Evolutionary conservation across 2,888 invertebrate genomes (phyloP).

Genomic region (Pandemis cinnamomeana): DNA sequence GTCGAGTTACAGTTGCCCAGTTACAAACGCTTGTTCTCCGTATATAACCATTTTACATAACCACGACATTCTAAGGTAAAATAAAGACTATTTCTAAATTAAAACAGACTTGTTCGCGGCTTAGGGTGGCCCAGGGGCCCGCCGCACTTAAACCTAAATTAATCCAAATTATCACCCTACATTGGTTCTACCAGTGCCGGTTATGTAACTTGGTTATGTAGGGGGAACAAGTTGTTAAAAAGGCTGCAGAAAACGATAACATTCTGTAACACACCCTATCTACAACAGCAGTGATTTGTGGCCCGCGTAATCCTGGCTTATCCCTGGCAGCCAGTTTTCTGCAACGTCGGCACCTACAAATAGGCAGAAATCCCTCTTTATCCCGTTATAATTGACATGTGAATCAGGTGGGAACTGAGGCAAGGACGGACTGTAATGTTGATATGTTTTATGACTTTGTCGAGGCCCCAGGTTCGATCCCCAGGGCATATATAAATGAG

Average conservation of each 20-base stretch:
- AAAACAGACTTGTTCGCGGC: too few species aligned
- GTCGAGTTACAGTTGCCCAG: too few species aligned
- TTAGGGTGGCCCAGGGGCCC: too few species aligned
- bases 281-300: slow-evolving; percentile 22
- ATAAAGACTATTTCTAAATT: too few species aligned
- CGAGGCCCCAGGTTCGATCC: too few species aligned
- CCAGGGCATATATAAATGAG: too few species aligned
- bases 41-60: too few species aligned
- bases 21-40: too few species aligned
- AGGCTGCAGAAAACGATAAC: neutral
- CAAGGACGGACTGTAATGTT: slow-evolving; percentile 14
- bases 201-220: neutral
- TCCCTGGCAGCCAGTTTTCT: slow-evolving; percentile 24
- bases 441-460: too few species aligned
- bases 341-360: slow-evolving; percentile 19
- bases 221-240: neutral
- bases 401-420: slow-evolving; percentile 7
- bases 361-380: slow-evolving; percentile 22
- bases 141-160: too few species aligned
- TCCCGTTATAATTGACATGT: slow-evolving; percentile 34
- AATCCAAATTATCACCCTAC: too few species aligned
- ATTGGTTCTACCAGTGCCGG: neutral
- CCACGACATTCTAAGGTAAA: too few species aligned
- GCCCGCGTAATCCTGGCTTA: slow-evolving; percentile 19
- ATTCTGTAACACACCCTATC: neutral